phyloP scores from a whole-genome alignment of 2,113 vertebrate species.

The Tretioscincus oriximinensis region DNA sequence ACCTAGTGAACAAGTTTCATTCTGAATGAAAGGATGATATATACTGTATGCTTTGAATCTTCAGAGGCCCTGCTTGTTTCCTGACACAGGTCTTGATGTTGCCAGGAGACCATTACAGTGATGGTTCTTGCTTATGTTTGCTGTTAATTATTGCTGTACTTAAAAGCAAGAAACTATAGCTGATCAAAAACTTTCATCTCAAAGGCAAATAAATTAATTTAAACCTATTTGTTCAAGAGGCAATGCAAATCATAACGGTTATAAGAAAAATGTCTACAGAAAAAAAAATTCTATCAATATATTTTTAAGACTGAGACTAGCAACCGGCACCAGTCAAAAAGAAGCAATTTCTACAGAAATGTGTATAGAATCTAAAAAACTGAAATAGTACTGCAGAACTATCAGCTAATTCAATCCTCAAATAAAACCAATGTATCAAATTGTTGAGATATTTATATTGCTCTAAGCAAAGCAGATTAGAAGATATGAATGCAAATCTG shows the following conservation, averaged over 20 bases:
- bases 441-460: too few species aligned
- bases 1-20: not conserved
- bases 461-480: not conserved
- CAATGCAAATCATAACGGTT: conserved; percentile 43
- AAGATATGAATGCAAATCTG: not conserved
- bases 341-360: conserved; percentile 45
- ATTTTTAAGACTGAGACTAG: conserved; percentile 33
- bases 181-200: conserved; percentile 34
- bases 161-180: conserved; percentile 37
- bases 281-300: conserved; percentile 33
- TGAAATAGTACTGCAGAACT: not conserved
- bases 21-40: not conserved
- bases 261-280: conserved; percentile 31
- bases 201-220: conserved; percentile 30
- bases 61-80: not conserved
- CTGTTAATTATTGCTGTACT: conserved; percentile 40
- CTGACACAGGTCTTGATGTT: conserved; percentile 28
- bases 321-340: conserved; percentile 52
- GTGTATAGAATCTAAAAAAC: conserved; percentile 48
- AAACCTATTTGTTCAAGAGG: conserved; percentile 12
- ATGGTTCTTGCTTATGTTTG: conserved; percentile 15
- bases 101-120: conserved; percentile 38
- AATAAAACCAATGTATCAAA: not conserved
- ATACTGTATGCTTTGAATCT: not conserved
- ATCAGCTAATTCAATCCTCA: not conserved